Base-by-base conservation (phyloP, 2,797 vertebrate genomes). In the Danio aesculapii region DNA sequence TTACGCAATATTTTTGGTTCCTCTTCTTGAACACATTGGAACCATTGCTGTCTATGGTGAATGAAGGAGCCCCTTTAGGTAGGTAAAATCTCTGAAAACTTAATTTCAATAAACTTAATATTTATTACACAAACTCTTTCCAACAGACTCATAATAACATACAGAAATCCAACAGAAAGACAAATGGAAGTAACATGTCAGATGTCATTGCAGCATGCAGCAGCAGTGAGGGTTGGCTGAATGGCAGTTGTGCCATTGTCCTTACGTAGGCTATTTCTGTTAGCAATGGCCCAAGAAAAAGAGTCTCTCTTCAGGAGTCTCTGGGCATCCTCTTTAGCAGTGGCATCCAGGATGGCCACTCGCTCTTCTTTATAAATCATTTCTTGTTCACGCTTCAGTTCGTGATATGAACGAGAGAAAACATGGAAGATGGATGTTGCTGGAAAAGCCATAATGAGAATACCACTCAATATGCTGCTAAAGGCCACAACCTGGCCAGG, bases 361-460 rank as follows among this genome's bases (percentile, higher is more conserved):
- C 79, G 58, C 88, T 94, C 92, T 80, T 92, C 93, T 84, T 93
- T 93, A 89, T 79, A 87, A 78, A 93, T 84, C 68, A 88, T 84
- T 70, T 92, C 85, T 0, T 97, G 96, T 62, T 97, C 94, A 82
- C 90, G 94, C 84, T 96, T 96, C 59, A 99, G 87, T 89, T 99
- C 97, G 0, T 96, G 91, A 81, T 99, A 99, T 7, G 95, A 97
- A 81, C 95, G 95, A 12, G 97, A 99, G 92, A 99, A 99, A 8
- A 96, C 97, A 86, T 99, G 97, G 87, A 99, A 99, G 88, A 99
- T 98, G 0, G 97, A 99, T 0, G 98, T 99, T 10, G 97, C 97
- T 0, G 98, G 98, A 82, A 99, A 99, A 1, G 98, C 97, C 97
- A 99, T 99, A 88, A 99, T 98, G 84, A 99, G 95, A 85, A 98